phyloP scores from a whole-genome alignment of 2,113 vertebrate genomes.

The Cyanocitta stelleri region DNA sequence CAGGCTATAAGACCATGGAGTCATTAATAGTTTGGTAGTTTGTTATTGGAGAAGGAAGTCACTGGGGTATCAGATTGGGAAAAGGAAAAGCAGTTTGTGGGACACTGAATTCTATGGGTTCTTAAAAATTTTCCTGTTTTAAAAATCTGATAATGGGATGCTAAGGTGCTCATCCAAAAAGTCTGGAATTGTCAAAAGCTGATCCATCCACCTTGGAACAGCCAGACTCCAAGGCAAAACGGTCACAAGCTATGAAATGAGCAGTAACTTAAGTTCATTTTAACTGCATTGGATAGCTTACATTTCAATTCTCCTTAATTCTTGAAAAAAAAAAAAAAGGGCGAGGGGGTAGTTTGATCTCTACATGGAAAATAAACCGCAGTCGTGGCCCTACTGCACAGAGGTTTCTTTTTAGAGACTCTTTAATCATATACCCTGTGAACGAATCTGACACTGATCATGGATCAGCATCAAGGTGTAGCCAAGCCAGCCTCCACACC shows the following conservation, averaged over 20 bases:
- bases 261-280: not conserved
- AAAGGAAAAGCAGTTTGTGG: not conserved
- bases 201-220: not conserved
- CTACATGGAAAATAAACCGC: not conserved
- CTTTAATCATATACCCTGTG: not conserved
- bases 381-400: not conserved
- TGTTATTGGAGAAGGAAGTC: not conserved
- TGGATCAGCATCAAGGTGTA: not conserved
- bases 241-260: not conserved
- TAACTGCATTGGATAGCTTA: not conserved
- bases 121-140: not conserved
- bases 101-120: not conserved
- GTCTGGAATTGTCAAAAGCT: not conserved
- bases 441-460: not conserved
- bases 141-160: not conserved
- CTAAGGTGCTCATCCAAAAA: not conserved
- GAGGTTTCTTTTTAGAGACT: not conserved
- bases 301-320: not conserved
- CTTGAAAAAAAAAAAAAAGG: accelerated
- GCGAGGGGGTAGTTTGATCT: accelerated
- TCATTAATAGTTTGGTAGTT: not conserved
- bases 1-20: not conserved
- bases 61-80: not conserved
- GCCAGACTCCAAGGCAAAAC: not conserved
- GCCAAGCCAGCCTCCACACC: not conserved